A percentile compares a stretch with the other conserved stretches of the same genome.
These are phyloP conservation scores for Oceanodroma tethys DNA, from an alignment of 2,113 vertebrate genomes.

Conservation along the genomic window DNA sequence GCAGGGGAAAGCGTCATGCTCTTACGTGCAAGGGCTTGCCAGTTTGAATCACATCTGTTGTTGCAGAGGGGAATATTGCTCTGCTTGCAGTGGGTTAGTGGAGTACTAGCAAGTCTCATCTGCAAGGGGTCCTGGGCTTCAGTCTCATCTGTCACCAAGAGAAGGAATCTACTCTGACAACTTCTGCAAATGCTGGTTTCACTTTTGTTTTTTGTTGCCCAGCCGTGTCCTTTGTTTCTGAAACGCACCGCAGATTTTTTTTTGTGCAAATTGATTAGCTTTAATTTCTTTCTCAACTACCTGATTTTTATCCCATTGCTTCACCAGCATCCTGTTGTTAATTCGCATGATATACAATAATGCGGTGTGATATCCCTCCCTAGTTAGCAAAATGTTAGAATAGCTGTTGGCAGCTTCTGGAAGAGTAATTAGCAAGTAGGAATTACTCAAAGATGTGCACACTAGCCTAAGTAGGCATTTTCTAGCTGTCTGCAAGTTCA, in stretches of 20 bases:
- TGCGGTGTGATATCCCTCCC: slow-evolving; percentile 25
- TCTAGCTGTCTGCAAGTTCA: slow-evolving; percentile 57
- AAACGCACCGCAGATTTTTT: background rate
- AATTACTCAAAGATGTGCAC: slow-evolving; percentile 49
- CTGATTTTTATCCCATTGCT: slow-evolving; percentile 50
- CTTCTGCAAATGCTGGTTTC: slow-evolving; percentile 23
- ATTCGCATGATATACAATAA: slow-evolving; percentile 33
- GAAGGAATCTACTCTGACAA: slow-evolving; percentile 8
- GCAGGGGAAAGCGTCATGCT: background rate
- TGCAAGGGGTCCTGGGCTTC: background rate
- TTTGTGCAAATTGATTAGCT: background rate
- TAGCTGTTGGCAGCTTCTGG: slow-evolving; percentile 60
- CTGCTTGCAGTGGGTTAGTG: background rate
- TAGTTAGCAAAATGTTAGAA: slow-evolving; percentile 59
- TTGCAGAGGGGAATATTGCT: background rate
- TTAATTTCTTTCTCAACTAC: slow-evolving; percentile 44
- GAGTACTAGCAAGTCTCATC: background rate
- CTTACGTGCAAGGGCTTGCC: slow-evolving; percentile 19
- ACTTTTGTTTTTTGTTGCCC: slow-evolving; percentile 1
- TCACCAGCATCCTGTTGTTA: slow-evolving; percentile 32
- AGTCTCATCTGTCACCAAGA: slow-evolving; percentile 25
- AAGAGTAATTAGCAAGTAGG: slow-evolving; percentile 62
- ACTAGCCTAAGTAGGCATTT: slow-evolving; percentile 46
- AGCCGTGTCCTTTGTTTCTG: background rate
- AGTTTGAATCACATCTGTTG: slow-evolving; percentile 17